Evolutionary conservation across 2,888 invertebrate species (phyloP), one percentile per base, ranked within the genome.

Genomic region (Diplazon laetatorius): DNA sequence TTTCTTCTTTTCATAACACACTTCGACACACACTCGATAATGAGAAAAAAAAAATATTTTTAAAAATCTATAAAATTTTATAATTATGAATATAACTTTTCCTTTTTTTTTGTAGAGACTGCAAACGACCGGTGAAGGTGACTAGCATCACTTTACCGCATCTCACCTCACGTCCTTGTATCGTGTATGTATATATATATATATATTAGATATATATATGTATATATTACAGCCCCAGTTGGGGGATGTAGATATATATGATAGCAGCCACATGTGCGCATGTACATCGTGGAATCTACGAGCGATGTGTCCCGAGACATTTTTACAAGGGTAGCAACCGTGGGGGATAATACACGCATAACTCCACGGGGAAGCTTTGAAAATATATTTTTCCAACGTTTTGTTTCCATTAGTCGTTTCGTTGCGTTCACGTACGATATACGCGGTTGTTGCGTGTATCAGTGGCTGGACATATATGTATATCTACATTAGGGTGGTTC

Each of bases 321-420:
- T 70, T 70, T 70, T 70, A 59, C 59, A 48, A 20, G 37, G 60
- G 14, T 42, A 69, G 22, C 55, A 44, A 55, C 75, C n/a, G n/a
- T n/a, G n/a, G n/a, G 20, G 37, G 55, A 68, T 37, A 6, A 57
- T 69, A 75, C 63, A 75, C 69, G 30, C 30, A 69, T 75, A 75
- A 69, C 75, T 63, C 69, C 62, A 69, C 75, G 75, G 75, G 69
- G 63, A n/a, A 37, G 69, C 69, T 69, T 75, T 62, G 75, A 42
- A 62, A 60, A 62, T 55, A 68, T 55, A 52, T 62, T 35, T 55
- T 63, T 57, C 18, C 57, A 57, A 68, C 57, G 39, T 69, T 69
- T 57, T 63, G 20, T 57, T n/a, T 69, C 48, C 1, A 46, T 69
- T 42, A 39, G 1, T n/a, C n/a, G 14, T 25, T 52, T n/a, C 5